These are phyloP conservation scores for Proteles cristata DNA, from an alignment of 2,113 vertebrate genomes.

Conservation along the genomic window DNA sequence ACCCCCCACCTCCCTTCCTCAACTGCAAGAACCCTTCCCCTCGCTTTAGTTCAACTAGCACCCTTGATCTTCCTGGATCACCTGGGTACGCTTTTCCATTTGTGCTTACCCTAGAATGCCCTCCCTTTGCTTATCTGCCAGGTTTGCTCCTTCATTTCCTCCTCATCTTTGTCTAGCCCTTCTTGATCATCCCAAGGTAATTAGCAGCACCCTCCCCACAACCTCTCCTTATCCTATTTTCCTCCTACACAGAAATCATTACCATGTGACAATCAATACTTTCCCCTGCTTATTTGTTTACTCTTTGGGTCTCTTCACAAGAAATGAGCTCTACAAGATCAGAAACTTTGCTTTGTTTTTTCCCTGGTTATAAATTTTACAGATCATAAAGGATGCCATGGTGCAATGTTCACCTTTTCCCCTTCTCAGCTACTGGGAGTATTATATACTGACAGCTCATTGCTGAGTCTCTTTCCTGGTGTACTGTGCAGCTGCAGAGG, in stretches of 20 bases:
- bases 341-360: neutral
- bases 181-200: neutral
- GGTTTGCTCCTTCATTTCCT: neutral
- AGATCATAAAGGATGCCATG: neutral
- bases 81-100: rapidly evolving
- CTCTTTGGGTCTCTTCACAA: neutral
- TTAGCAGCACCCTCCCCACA: neutral
- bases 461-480: neutral
- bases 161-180: neutral
- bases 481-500: neutral
- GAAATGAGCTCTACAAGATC: neutral
- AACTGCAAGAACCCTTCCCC: neutral
- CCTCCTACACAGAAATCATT: neutral
- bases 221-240: neutral
- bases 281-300: neutral
- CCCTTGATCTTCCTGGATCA: neutral
- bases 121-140: neutral
- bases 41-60: neutral
- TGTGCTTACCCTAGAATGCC: neutral
- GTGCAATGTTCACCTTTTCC: neutral
- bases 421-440: neutral
- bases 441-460: neutral
- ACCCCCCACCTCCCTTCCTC: neutral
- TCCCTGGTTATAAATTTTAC: neutral
- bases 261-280: neutral